Base-by-base conservation (phyloP, 2,113 vertebrate genomes). In the Stomatorhinus ivindoensis region DNA sequence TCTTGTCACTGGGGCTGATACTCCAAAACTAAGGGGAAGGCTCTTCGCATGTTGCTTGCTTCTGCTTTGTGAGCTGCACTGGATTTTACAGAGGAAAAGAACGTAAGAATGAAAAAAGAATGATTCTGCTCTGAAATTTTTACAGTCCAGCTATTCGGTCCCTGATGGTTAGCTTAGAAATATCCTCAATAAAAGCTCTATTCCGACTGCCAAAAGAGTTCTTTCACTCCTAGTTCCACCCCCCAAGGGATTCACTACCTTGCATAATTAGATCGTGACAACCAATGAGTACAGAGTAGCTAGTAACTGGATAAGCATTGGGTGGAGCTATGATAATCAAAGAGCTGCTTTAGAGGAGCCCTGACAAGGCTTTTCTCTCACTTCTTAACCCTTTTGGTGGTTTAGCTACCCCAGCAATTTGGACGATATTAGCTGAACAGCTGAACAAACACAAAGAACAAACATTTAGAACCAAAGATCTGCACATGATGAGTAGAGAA, bases 141-240 rank as follows among this genome's bases (percentile, higher is more conserved):
- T 94, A 96, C 94, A 95, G 96, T 95, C 95, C 95, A 94, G 94
- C 93, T 94, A 95, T 94, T 96, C 95, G 94, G 94, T 96, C 95
- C 95, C 95, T 96, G 94, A 96, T 96, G 95, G 94, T 95, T 94
- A 95, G 94, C 94, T 95, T 94, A 95, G 95, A 96, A 96, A 96
- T 96, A 95, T 96, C 94, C 94, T 96, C 95, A 96, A 96, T 96
- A 96, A 96, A 96, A 96, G 94, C 96, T 95, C 96, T 96, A 96
- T 96, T 95, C 95, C 95, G 95, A 94, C 93, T 96, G 95, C 96
- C 95, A 96, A 96, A 96, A 94, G 95, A 95, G 93, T 95, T 95
- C 95, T 96, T 96, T 96, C 96, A 96, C 94, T 92, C 94, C 92
- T 92, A 91, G 94, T 94, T 94, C 94, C 95, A 93, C 93, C 93